These are phyloP conservation scores for Gnathonemus longibarbis DNA, from an alignment of 2,113 vertebrate species.

Conservation along the genomic window DNA sequence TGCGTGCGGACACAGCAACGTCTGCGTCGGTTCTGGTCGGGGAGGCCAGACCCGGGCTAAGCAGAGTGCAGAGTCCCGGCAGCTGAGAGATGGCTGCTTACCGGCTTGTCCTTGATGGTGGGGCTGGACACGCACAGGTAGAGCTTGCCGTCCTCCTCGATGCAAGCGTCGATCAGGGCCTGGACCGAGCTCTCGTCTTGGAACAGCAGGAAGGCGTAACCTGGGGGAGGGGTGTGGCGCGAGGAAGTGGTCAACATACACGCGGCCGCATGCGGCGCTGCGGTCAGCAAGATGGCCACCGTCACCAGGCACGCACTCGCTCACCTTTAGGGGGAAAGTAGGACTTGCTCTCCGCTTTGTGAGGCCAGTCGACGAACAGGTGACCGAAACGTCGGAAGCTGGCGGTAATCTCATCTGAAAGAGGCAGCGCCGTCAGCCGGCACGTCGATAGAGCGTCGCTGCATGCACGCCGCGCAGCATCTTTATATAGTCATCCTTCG, in stretches of 20 bases:
- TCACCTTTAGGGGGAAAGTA: conserved; percentile 88
- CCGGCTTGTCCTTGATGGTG: conserved; percentile 98
- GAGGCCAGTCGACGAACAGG: conserved; percentile 86
- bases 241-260: background rate
- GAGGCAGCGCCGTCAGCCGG: background rate
- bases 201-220: conserved; percentile 93
- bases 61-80: background rate
- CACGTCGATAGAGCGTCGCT: background rate
- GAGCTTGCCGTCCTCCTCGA: conserved; percentile 95
- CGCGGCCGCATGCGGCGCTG: too few species aligned
- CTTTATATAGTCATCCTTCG: background rate
- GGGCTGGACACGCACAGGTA: conserved; percentile 97
- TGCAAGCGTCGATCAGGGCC: conserved; percentile 95
- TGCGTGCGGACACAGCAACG: conserved; percentile 40
- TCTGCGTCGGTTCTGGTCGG: background rate
- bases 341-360: conserved; percentile 87
- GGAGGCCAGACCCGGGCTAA: background rate
- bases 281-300: background rate
- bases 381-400: conserved; percentile 85
- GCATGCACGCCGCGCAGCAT: background rate
- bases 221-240: background rate
- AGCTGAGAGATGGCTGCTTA: conserved; percentile 54
- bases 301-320: background rate
- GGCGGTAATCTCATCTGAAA: conserved; percentile 79
- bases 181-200: conserved; percentile 99